Evolutionary conservation across 2,797 vertebrate genomes (phyloP), one percentile per base, ranked within the genome.

Genomic region (Cryptoprocta ferox): DNA sequence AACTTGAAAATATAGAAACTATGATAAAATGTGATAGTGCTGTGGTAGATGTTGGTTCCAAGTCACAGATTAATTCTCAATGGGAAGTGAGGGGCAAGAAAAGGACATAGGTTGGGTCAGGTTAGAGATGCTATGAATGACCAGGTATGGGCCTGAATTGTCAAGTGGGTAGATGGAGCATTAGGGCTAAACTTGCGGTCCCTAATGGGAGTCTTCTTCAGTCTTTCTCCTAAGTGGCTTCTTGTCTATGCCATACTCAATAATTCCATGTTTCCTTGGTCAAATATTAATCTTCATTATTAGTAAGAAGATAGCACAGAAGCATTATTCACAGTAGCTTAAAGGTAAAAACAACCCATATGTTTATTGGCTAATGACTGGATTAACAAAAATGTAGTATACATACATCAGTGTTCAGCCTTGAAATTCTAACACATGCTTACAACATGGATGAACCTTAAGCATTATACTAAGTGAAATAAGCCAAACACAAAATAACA

Each of bases 1-100:
- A 95, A 61, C 3, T 84, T 91, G 53, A 80, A 95, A 91, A 84
- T 79, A 21, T 7, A 88, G 56, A 91, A 71, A 71, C 91, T 66
- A 50, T 71, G 39, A 32, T 50, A 66, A 83, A 89, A 73, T 56
- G 26, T 56, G 53, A 42, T 32, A 76, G 75, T 82, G 35, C 50
- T 45, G 3, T 73, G 32, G 21, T 91, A 48, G 53, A 86, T 32
- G 37, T 56, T 83, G 35, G 61, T 37, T 83, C 42, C 21, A 48
- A 65, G 42, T 79, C 53, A n/a, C 18, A 82, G 26, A 48, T 28
- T 86, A 71, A 50, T 93, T 86, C n/a, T 82, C 61, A 48, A 12
- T 50, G 14, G 37, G 16, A 73, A 3, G 12, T 45, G 13, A 81
- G 71, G 28, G 19, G 6, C 37, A 83, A 37, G 21, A 70, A 61